Evolutionary conservation across 2,113 vertebrate species (phyloP), one percentile per base, ranked within the genome.

Genomic region (Labeo rohita): DNA sequence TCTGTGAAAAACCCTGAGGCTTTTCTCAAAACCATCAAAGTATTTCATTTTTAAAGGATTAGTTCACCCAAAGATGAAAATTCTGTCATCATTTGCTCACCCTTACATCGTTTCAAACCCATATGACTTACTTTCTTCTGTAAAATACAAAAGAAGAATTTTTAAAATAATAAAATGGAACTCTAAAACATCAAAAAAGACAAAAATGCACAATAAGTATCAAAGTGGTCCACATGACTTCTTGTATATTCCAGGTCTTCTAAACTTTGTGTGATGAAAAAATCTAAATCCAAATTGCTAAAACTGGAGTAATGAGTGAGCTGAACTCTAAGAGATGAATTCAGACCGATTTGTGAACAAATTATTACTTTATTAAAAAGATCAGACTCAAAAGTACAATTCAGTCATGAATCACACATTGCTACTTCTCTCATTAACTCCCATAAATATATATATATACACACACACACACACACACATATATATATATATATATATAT

Each of bases 1-100:
- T 80, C 78, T 47, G 78, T 15, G 45, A 34, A 52, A 68, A 82
- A 82, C 80, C 80, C 80, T 11, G 28, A 82, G 63, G 80, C 47
- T 52, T 50, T 70, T 68, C 28, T 70, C 16, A 68, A 82, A 82
- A 68, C 23, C 80, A 70, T 82, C 13, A 52, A 82, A 82, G 47
- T 70, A 23, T 82, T 21, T 82, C 23, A 36, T 70, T 68, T 82
- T 21, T 82, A 52, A 82, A 68, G 63, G 49, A 77, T 77, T 77
- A 77, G 15, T 54, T 77, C 49, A 52, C 8, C 75, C n/a, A 50
- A 77, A 77, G 23, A 77, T 34, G 49, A 36, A 77, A 18, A 54
- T 77, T 77, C 49, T 54, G 13, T 54, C 45, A 76, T 52, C 74
- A 34, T 76, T 23, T 52, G 49, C 74, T 76, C 47, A 16, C 23